These are phyloP conservation scores for Plagiodera versicolora DNA, from an alignment of 2,888 invertebrate species.

Conservation along the genomic window DNA sequence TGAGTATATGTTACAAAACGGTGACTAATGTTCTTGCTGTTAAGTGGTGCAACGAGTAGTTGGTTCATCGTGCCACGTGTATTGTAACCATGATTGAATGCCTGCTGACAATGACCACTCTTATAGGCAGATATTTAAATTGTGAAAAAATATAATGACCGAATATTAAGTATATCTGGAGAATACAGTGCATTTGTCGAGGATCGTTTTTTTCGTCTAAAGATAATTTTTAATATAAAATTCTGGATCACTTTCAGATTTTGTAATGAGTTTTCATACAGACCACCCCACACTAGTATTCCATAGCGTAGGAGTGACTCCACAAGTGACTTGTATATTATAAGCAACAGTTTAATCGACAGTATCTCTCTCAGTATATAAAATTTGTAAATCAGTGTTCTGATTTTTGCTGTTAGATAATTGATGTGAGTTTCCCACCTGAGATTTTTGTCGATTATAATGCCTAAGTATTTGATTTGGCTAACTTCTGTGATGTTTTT, in stretches of 20 bases:
- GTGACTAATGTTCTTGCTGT: background rate
- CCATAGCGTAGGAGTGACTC: background rate
- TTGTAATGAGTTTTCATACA: background rate
- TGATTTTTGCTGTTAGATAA: background rate
- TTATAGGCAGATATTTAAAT: conserved; percentile 1
- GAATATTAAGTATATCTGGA: background rate
- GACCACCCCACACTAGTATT: background rate
- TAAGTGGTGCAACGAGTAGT: no score
- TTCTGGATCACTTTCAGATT: no score
- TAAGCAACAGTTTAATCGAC: background rate
- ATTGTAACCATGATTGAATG: background rate
- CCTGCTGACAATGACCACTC: background rate
- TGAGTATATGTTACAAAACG: background rate
- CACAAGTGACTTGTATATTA: background rate
- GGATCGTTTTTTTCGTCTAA: background rate
- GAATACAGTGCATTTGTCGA: background rate
- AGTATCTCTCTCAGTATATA: background rate
- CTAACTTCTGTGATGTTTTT: background rate
- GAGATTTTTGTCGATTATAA: background rate
- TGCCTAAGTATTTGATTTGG: conserved; percentile 1
- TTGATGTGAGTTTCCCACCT: conserved; percentile 1
- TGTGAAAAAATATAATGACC: background rate
- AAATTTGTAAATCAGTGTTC: background rate
- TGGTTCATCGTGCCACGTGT: background rate
- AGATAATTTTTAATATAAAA: background rate